phyloP scores from a whole-genome alignment of 2,888 invertebrate genomes.

The Polietes domitor region DNA sequence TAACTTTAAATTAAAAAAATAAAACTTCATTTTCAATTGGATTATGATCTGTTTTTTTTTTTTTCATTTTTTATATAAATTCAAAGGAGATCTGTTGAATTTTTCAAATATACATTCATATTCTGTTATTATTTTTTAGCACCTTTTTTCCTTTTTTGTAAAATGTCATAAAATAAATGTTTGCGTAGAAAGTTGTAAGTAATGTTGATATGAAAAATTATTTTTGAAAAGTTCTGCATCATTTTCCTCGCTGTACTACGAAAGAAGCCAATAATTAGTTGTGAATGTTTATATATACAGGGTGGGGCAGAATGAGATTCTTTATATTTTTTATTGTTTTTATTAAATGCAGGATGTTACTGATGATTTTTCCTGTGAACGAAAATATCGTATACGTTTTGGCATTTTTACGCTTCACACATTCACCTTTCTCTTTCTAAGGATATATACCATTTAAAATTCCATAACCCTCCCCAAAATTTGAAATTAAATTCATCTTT shows the following conservation, averaged over 20 bases:
- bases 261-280: background rate
- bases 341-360: too few relatives aligned
- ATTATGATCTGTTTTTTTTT: background rate
- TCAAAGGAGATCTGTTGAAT: background rate
- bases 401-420: too few relatives aligned
- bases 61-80: background rate
- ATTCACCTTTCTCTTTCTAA: too few relatives aligned
- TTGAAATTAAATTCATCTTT: too few relatives aligned
- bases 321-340: too few relatives aligned
- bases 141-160: conserved; percentile 2
- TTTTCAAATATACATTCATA: background rate
- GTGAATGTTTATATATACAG: too few relatives aligned
- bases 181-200: conserved; percentile 4
- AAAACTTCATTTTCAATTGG: background rate
- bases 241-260: background rate
- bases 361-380: too few relatives aligned
- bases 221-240: background rate
- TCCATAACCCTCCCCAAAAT: too few relatives aligned
- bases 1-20: conserved; percentile 1
- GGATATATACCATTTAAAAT: too few relatives aligned
- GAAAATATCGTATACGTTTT: too few relatives aligned
- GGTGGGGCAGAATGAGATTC: too few relatives aligned
- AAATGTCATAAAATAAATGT: conserved; percentile 12
- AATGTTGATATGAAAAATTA: background rate
- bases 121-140: background rate